Evolutionary conservation across 1,140 invertebrate species (phyloP).

Genomic region (Formica exsecta): DNA sequence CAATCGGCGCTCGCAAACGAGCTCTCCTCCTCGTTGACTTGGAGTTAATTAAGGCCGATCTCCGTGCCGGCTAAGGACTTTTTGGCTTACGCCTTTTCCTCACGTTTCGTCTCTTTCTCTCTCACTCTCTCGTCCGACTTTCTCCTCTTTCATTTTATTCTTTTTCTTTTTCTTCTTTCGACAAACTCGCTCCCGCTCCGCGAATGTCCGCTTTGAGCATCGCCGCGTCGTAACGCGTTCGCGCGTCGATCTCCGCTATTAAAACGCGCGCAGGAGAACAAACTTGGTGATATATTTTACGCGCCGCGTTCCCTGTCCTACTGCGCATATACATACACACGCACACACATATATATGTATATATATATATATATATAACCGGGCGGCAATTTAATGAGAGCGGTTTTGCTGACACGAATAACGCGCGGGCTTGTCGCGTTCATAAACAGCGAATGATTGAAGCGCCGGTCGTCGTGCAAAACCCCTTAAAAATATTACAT

Average conservation of each 20-base stretch:
- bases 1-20: constrained; percentile 81
- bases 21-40: constrained; percentile 77
- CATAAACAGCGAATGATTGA: constrained; percentile 27
- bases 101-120: constrained; percentile 45
- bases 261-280: constrained; percentile 49
- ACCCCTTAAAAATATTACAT: background rate
- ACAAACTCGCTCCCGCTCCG: constrained; percentile 38
- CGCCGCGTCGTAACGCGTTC: constrained; percentile 40
- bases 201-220: constrained; percentile 50
- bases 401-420: constrained; percentile 35
- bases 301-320: constrained; percentile 35
- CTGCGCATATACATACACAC: background rate
- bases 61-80: constrained; percentile 81
- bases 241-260: constrained; percentile 56
- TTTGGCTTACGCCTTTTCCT: constrained; percentile 81
- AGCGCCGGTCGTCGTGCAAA: background rate
- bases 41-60: constrained; percentile 86
- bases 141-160: constrained; percentile 34
- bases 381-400: constrained; percentile 33
- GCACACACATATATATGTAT: too few relatives aligned
- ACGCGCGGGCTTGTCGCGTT: background rate
- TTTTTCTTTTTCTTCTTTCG: constrained; percentile 40
- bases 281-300: constrained; percentile 49
- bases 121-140: constrained; percentile 13
- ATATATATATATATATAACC: constrained; percentile 7